Percentiles rank a stretch among this genome's conserved stretches.
These are phyloP conservation scores for Cecidostiba fungosa DNA, from an alignment of 2,888 invertebrate species.

Conservation along the genomic window DNA sequence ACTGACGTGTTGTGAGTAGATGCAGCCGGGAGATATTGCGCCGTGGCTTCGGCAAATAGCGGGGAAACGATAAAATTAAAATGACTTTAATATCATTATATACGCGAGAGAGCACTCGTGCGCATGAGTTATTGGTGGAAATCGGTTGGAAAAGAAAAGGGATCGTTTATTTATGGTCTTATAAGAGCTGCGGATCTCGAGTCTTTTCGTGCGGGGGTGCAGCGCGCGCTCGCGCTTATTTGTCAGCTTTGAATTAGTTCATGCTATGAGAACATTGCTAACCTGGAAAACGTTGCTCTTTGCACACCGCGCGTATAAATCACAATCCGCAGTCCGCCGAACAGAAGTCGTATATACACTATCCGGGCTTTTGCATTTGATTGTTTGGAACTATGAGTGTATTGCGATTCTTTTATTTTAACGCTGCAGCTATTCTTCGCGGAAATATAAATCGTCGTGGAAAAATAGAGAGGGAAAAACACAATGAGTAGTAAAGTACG, in stretches of 20 bases:
- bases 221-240: background rate
- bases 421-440: background rate
- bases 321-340: background rate
- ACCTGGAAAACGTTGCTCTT: background rate
- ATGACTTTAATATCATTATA: constrained; percentile 63
- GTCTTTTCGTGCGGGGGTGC: background rate
- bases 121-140: constrained; percentile 44
- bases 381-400: constrained; percentile 14
- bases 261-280: background rate
- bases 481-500: constrained; percentile 50
- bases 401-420: constrained; percentile 32
- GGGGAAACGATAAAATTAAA: constrained; percentile 57
- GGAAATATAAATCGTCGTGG: constrained; percentile 46
- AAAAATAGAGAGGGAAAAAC: constrained; percentile 22
- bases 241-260: background rate
- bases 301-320: constrained; percentile 15
- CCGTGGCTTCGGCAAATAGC: constrained; percentile 35
- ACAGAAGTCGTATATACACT: no score
- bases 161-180: constrained; percentile 18
- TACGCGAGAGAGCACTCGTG: background rate
- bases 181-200: background rate
- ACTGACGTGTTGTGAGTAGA: constrained; percentile 60
- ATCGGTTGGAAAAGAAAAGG: constrained; percentile 11
- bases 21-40: constrained; percentile 48
- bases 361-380: background rate